Evolutionary conservation across 2,888 invertebrate species (phyloP).

Genomic region (Rhyacophila evoluta): DNA sequence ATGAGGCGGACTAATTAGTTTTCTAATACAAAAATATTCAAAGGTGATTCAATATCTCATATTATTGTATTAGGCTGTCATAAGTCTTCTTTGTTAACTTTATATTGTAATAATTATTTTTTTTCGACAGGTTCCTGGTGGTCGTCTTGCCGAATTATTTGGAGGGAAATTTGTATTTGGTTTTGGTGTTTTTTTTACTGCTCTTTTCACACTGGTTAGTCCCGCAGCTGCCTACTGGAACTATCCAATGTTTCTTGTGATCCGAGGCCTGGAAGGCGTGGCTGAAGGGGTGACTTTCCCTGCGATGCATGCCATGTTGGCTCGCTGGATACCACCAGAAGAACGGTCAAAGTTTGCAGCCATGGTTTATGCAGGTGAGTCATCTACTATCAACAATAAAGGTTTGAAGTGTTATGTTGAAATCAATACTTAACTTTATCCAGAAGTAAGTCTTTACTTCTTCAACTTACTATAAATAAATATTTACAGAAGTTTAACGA

Average conservation of each 20-base stretch:
- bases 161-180: constrained; percentile 93
- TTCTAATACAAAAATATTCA: too few relatives aligned
- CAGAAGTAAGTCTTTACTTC: too few relatives aligned
- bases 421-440: too few relatives aligned
- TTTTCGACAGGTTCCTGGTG: constrained; percentile 73
- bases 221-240: constrained; percentile 82
- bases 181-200: constrained; percentile 82
- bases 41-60: too few relatives aligned
- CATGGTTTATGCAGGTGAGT: constrained; percentile 81
- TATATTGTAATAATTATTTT: too few relatives aligned
- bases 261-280: constrained; percentile 85
- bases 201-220: constrained; percentile 84
- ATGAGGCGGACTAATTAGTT: too few relatives aligned
- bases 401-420: too few relatives aligned
- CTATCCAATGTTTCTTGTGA: constrained; percentile 77
- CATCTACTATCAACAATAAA: too few relatives aligned
- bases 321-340: constrained; percentile 92
- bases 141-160: constrained; percentile 84
- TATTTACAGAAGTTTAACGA: too few relatives aligned
- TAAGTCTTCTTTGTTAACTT: too few relatives aligned
- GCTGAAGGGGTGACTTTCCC: constrained; percentile 94
- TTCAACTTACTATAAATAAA: too few relatives aligned
- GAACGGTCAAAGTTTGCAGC: constrained; percentile 93
- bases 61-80: too few relatives aligned
- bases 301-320: constrained; percentile 93